These are phyloP conservation scores for Drosophila hamatofila DNA, from an alignment of 2,888 invertebrate genomes.

Conservation along the genomic window DNA sequence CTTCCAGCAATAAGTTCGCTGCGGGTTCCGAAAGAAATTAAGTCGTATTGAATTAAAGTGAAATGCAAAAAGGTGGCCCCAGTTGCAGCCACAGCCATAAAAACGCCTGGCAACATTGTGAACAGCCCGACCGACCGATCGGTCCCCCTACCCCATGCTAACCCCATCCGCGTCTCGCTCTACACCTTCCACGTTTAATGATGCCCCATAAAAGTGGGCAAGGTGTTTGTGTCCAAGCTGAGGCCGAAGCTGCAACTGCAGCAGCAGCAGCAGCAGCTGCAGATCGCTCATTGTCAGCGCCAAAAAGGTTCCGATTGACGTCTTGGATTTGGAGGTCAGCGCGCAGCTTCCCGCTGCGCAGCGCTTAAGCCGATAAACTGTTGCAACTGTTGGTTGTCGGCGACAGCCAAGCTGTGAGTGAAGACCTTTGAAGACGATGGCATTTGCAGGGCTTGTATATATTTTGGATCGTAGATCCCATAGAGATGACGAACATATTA, in stretches of 20 bases:
- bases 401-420: constrained; percentile 7
- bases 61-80: constrained; percentile 69
- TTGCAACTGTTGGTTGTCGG: constrained; percentile 19
- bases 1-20: constrained; percentile 40
- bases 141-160: not conserved
- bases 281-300: constrained; percentile 63
- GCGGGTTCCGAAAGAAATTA: constrained; percentile 63
- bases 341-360: constrained; percentile 48
- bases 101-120: constrained; percentile 68
- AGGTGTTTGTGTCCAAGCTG: constrained; percentile 63
- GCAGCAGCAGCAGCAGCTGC: constrained; percentile 65
- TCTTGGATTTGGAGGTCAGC: constrained; percentile 13
- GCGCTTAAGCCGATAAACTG: constrained; percentile 52
- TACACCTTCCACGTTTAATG: constrained; percentile 45
- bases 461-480: not conserved
- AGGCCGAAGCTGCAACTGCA: constrained; percentile 2
- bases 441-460: not conserved
- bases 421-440: not conserved
- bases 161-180: not conserved
- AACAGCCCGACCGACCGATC: not conserved
- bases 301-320: constrained; percentile 25
- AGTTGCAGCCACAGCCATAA: constrained; percentile 47
- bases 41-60: constrained; percentile 78
- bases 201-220: constrained; percentile 68
- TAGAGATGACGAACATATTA: not conserved